A percentile compares a stretch with the other conserved stretches of the same genome.
Conservation (phyloP, 1,140 invertebrate species). For the Drosophila takahashii region DNA sequence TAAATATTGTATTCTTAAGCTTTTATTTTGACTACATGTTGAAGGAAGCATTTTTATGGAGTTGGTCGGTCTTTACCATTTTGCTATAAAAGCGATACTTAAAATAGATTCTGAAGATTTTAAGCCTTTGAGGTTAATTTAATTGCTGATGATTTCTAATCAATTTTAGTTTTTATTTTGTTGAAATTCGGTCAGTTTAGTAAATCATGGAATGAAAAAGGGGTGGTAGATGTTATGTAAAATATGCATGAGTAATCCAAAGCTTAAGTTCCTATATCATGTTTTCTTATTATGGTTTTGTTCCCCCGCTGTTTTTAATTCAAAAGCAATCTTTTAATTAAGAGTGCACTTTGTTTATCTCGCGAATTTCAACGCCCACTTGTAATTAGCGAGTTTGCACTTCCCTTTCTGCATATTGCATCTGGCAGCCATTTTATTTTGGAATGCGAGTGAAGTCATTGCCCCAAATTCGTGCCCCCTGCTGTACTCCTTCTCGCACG, state of each 20-base stretch:
- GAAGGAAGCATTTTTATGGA: no score
- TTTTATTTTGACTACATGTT: no score
- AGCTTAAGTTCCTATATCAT: constrained; percentile 4
- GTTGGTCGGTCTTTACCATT: no score
- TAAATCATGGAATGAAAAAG: neutral
- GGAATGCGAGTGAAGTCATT: constrained; percentile 45
- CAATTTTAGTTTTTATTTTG: no score
- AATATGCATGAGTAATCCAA: neutral
- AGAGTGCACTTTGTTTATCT: constrained; percentile 42
- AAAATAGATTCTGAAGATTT: no score
- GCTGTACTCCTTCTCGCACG: constrained; percentile 36
- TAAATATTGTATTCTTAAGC: neutral
- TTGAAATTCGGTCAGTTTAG: no score
- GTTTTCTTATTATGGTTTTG: constrained; percentile 8
- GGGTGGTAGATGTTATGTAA: neutral
- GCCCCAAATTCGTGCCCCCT: constrained; percentile 54
- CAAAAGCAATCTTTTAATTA: constrained; percentile 58
- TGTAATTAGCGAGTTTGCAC: constrained; percentile 36
- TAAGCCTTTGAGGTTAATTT: no score
- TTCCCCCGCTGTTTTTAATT: constrained; percentile 36
- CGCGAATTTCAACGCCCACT: constrained; percentile 29
- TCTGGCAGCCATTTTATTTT: constrained; percentile 24
- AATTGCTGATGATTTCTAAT: no score
- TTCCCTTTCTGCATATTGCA: constrained; percentile 24
- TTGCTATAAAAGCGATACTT: no score